Conservation (phyloP, 2,888 invertebrate genomes). For the Fragum fragum region DNA sequence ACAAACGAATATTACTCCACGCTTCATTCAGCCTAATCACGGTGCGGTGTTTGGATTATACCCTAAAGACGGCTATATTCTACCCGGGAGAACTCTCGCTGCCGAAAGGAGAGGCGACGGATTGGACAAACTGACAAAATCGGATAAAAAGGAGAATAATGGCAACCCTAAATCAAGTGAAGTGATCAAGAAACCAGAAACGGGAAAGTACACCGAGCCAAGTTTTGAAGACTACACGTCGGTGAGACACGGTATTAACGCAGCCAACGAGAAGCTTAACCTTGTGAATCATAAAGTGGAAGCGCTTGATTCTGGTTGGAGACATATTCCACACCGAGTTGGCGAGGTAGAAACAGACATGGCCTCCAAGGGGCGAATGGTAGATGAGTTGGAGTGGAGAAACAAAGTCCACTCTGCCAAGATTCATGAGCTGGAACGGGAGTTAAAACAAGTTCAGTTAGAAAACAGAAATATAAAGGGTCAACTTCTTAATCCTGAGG, state of each 20-base stretch:
- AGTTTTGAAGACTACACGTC: not conserved
- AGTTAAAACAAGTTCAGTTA: slow-evolving; percentile 41
- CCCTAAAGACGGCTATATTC: slow-evolving; percentile 6
- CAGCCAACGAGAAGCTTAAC: not conserved
- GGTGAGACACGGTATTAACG: not conserved
- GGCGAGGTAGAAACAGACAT: slow-evolving; percentile 43
- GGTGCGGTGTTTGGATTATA: slow-evolving; percentile 17
- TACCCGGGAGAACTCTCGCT: not conserved
- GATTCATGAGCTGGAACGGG: slow-evolving; percentile 51
- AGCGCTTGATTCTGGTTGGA: slow-evolving; percentile 28
- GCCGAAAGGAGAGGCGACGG: not conserved
- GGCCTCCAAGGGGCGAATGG: slow-evolving; percentile 32
- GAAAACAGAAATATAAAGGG: slow-evolving; percentile 53
- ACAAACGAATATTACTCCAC: not conserved
- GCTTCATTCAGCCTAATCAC: slow-evolving; percentile 25
- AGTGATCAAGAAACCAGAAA: slow-evolving; percentile 28
- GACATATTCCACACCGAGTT: slow-evolving; percentile 26
- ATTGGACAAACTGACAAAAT: slow-evolving; percentile 2
- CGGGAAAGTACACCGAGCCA: not conserved
- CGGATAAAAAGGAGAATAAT: not conserved
- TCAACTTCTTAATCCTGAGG: not conserved
- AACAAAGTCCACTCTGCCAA: slow-evolving; percentile 47
- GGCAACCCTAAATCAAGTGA: not conserved
- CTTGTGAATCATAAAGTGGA: slow-evolving; percentile 34
- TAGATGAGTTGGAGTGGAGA: slow-evolving; percentile 47